phyloP scores from a whole-genome alignment of 2,797 vertebrate species.

The Phoxinus dragarum region DNA sequence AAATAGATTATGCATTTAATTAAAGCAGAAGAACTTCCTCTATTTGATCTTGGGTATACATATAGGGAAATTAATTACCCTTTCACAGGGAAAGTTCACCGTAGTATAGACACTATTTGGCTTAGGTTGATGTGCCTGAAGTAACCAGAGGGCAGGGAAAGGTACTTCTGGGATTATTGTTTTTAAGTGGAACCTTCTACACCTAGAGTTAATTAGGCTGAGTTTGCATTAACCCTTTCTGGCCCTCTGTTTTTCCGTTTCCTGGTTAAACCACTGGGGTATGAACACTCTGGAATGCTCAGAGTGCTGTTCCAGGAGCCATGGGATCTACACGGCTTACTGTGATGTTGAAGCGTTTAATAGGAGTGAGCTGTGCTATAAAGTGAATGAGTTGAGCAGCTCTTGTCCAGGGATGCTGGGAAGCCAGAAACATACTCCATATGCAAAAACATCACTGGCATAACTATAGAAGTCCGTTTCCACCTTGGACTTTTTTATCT shows the following conservation, averaged over 20 bases:
- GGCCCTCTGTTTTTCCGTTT: conserved; percentile 27
- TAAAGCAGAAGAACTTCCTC: conserved; percentile 61
- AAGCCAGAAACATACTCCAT: conserved; percentile 18
- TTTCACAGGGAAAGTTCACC: conserved; percentile 38
- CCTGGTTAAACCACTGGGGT: conserved; percentile 57
- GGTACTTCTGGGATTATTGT: conserved; percentile 37
- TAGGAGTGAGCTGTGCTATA: conserved; percentile 29
- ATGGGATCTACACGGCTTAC: conserved; percentile 75
- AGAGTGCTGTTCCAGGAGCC: conserved; percentile 29
- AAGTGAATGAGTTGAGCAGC: conserved; percentile 53
- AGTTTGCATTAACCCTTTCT: conserved; percentile 44
- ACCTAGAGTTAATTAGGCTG: conserved; percentile 61
- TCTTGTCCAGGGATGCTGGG: conserved; percentile 1
- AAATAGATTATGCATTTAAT: conserved; percentile 40
- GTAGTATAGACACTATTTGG: conserved; percentile 39
- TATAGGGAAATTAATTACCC: conserved; percentile 24
- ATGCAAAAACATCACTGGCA: not conserved
- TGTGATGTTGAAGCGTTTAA: conserved; percentile 73
- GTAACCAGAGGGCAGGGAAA: conserved; percentile 25
- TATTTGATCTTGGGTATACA: conserved; percentile 47
- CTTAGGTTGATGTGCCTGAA: conserved; percentile 49
- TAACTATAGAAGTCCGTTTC: not conserved
- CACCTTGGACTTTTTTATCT: not conserved
- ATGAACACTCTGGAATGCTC: conserved; percentile 47
- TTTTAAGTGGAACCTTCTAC: conserved; percentile 49